These are phyloP conservation scores for Drosophila athabasca DNA, from an alignment of 1,140 invertebrate species.

Conservation along the genomic window DNA sequence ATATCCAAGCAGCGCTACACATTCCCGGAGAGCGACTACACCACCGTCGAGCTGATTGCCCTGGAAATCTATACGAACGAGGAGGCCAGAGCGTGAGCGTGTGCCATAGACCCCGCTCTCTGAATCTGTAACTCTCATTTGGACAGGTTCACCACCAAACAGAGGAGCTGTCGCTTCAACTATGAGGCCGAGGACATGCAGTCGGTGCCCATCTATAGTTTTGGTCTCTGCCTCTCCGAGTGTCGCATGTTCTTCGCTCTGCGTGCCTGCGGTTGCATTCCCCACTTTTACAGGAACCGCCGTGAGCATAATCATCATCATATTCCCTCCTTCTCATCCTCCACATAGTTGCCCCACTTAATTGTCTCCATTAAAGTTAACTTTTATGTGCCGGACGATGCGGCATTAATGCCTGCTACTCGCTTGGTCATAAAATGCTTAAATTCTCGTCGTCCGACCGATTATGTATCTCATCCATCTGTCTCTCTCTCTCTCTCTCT, in stretches of 20 bases:
- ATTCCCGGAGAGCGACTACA: slow-evolving; percentile 83
- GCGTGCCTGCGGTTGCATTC: slow-evolving; percentile 86
- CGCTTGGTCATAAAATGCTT: slow-evolving; percentile 66
- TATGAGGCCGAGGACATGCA: slow-evolving; percentile 86
- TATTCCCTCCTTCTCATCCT: slow-evolving; percentile 28
- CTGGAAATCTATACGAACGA: slow-evolving; percentile 83
- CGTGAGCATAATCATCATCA: slow-evolving; percentile 71
- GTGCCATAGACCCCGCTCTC: too few species aligned
- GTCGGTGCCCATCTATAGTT: slow-evolving; percentile 87
- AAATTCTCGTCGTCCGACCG: slow-evolving; percentile 55
- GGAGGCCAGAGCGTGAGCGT: slow-evolving; percentile 75
- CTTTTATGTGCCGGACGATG: slow-evolving; percentile 64
- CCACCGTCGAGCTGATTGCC: slow-evolving; percentile 80
- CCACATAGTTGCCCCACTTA: slow-evolving; percentile 67
- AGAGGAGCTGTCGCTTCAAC: slow-evolving; percentile 87
- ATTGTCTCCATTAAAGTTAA: slow-evolving; percentile 73
- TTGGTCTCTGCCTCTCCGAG: slow-evolving; percentile 87
- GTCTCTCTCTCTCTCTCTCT: not conserved
- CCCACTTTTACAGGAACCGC: slow-evolving; percentile 85
- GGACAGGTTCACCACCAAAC: slow-evolving; percentile 85
- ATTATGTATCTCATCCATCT: slow-evolving; percentile 19
- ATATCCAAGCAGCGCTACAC: slow-evolving; percentile 85
- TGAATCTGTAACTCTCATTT: too few species aligned
- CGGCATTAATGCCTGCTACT: slow-evolving; percentile 28
- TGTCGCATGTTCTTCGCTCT: slow-evolving; percentile 86